Base-by-base conservation (phyloP, 2,888 invertebrate species). In the Ecliptopera silaceata region DNA sequence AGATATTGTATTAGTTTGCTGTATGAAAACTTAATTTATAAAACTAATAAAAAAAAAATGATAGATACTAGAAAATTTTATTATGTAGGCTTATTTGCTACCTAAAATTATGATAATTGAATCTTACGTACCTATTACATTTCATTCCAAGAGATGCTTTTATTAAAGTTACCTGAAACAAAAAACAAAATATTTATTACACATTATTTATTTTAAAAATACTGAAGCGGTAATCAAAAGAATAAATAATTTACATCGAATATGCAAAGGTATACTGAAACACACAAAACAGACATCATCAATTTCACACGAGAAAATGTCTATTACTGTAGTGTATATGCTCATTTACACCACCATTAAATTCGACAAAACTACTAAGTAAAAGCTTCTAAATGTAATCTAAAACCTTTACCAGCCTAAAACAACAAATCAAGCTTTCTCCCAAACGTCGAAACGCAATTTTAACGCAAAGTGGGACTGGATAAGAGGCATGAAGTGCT, bases 341-440 rank as follows among this genome's bases (percentile, higher is more conserved):
- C 15, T 39, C 6, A 26, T 15, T 39, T 22, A 48, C 43, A 26
- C 13, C 36, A 36, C 29, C 49, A 36, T 58, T 54, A 50, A 42
- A 46, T 22, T 45, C 31, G 38, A 39, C 50, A 47, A 26, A 43
- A 55, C 51, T 51, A 47, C 57, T 48, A 58, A 56, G 51, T 58
- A 55, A 59, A 57, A 57, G 56, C 47, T 51, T 58, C 52, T 44
- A 56, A 63, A 61, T 57, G 61, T 61, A 61, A 65, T 63, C 53
- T 56, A 57, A 65, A 63, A 42, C 49, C 52, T 39, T 60, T 53
- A 45, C 26, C 22, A 56, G 61, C 66, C 68, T 65, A 65, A 70
- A 65, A 70, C 63, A 68, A 65, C 69, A 70, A 70, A 67, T 67
- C 65, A 58, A 47, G 32, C 51, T 48, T n/a, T n/a, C 20, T 52